Conservation (phyloP, 1,140 invertebrate genomes). For the Heliothis subflexa region DNA sequence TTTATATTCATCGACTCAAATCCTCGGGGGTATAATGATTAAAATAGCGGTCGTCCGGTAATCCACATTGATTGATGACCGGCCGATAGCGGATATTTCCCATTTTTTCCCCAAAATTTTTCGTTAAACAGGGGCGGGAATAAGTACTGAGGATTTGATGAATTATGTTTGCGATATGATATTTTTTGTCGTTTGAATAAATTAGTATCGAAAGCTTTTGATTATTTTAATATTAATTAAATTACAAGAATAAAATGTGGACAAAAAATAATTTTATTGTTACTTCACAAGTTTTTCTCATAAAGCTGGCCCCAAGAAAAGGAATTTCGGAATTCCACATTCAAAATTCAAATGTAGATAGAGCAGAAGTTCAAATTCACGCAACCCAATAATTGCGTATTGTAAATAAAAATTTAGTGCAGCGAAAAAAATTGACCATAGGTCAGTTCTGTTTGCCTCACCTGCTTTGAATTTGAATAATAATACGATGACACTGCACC, state of each 20-base stretch:
- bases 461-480: conserved; percentile 77
- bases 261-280: background rate
- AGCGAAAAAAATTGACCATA: conserved; percentile 50
- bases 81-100: conserved; percentile 54
- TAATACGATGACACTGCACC: conserved; percentile 72
- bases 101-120: conserved; percentile 60
- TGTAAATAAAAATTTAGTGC: conserved; percentile 38
- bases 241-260: background rate
- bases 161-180: conserved; percentile 42
- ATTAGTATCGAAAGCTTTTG: background rate
- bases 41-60: conserved; percentile 63
- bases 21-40: conserved; percentile 66
- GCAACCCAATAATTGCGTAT: conserved; percentile 45
- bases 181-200: conserved; percentile 7
- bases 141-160: conserved; percentile 41
- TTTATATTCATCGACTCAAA: conserved; percentile 2
- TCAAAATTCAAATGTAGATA: background rate
- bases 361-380: conserved; percentile 17
- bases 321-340: background rate
- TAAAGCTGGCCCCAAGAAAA: background rate
- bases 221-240: background rate
- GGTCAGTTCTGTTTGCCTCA: conserved; percentile 78
- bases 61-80: conserved; percentile 75
- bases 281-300: too few relatives aligned
- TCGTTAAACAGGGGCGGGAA: conserved; percentile 41